Evolutionary conservation across 2,888 invertebrate species (phyloP).

Genomic region (Temnothorax unifasciatus): DNA sequence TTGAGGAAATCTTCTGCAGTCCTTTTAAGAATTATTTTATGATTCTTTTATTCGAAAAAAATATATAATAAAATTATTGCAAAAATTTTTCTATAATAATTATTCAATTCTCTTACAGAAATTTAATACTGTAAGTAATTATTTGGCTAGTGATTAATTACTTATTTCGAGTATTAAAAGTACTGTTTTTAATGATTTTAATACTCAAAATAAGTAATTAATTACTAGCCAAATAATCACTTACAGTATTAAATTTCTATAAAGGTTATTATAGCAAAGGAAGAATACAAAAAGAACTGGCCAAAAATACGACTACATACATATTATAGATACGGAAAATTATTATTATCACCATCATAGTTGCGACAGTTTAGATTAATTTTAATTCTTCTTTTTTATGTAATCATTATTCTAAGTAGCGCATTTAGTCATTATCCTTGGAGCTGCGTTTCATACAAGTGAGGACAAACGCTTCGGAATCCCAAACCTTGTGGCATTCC

Average conservation of each 20-base stretch:
- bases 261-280: conserved; percentile 12
- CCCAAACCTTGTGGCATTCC: conserved; percentile 58
- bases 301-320: background rate
- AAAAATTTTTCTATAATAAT: background rate
- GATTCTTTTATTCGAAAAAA: background rate
- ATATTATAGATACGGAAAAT: background rate
- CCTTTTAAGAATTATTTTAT: background rate
- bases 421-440: background rate
- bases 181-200: too few species aligned
- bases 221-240: too few species aligned
- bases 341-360: background rate
- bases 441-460: background rate
- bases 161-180: too few species aligned
- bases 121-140: too few species aligned
- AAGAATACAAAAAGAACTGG: background rate
- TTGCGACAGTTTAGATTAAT: background rate
- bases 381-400: background rate
- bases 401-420: background rate
- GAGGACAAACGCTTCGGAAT: conserved; percentile 7
- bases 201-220: too few species aligned
- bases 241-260: too few species aligned
- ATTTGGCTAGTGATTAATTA: too few species aligned
- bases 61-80: background rate
- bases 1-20: background rate
- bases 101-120: too few species aligned